A percentile compares a stretch with the other conserved stretches of the same genome.
phyloP scores from a whole-genome alignment of 2,888 invertebrate species.

The Steinernema carpocapsae region DNA sequence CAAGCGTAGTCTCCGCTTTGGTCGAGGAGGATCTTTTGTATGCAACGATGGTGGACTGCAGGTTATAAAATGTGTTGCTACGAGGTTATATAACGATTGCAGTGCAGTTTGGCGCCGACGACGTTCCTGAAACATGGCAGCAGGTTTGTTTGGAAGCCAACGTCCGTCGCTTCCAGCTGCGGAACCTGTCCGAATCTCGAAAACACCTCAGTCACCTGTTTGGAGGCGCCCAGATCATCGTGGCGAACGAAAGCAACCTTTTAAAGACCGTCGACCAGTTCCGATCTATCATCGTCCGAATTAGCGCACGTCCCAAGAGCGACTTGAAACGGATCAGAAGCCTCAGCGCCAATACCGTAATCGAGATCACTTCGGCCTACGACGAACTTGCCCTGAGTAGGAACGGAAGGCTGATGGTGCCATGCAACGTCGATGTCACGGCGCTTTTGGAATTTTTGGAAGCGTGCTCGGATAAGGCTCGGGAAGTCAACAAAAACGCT shows the following conservation, averaged over 20 bases:
- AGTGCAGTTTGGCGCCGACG: conserved; percentile 67
- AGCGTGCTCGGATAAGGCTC: conserved; percentile 44
- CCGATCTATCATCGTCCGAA: conserved; percentile 43
- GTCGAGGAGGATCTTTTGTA: conserved; percentile 63
- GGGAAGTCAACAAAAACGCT: conserved; percentile 43
- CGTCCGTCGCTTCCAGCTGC: conserved; percentile 56
- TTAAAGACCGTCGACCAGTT: conserved; percentile 46
- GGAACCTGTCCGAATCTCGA: conserved; percentile 48
- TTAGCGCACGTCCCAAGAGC: conserved; percentile 32
- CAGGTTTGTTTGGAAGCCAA: conserved; percentile 50
- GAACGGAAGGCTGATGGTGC: conserved; percentile 61
- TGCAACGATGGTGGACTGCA: background rate
- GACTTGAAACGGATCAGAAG: conserved; percentile 28
- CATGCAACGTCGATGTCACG: conserved; percentile 64
- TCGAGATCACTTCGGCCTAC: conserved; percentile 56
- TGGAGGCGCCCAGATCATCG: conserved; percentile 52
- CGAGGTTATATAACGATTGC: conserved; percentile 65
- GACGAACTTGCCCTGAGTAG: conserved; percentile 57
- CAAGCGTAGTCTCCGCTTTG: conserved; percentile 54
- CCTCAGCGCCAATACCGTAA: conserved; percentile 30
- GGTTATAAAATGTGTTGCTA: no score
- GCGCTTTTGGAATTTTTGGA: conserved; percentile 57
- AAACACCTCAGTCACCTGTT: conserved; percentile 54
- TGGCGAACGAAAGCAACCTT: conserved; percentile 43
- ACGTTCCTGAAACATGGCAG: conserved; percentile 66